These are phyloP conservation scores for Junco hyemalis DNA, from an alignment of 2,113 vertebrate genomes.

Conservation along the genomic window DNA sequence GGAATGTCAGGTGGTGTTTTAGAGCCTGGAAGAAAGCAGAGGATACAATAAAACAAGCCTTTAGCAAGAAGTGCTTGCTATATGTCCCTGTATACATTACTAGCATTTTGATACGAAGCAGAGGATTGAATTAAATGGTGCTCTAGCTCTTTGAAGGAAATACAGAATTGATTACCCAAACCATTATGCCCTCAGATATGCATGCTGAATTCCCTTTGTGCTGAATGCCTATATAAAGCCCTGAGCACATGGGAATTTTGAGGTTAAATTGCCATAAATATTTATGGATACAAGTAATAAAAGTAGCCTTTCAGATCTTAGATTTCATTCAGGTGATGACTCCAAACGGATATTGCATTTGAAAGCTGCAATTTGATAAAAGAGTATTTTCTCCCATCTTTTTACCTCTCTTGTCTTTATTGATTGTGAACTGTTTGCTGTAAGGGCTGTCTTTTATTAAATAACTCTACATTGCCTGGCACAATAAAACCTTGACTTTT, in stretches of 20 bases:
- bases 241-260: background rate
- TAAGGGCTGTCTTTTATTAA: conserved; percentile 14
- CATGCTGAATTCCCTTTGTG: background rate
- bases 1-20: background rate
- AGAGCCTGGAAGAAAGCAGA: background rate
- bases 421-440: conserved; percentile 7
- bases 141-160: background rate
- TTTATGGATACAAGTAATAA: conserved; percentile 44
- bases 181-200: background rate
- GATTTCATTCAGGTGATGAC: conserved; percentile 29
- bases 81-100: background rate
- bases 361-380: conserved; percentile 50
- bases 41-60: background rate
- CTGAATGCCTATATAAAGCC: background rate
- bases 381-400: background rate
- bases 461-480: background rate
- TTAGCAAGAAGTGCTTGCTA: background rate
- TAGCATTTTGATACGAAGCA: background rate
- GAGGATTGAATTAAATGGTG: background rate
- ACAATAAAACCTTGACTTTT: background rate
- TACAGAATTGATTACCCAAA: background rate
- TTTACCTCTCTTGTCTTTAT: conserved; percentile 25
- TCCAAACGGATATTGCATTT: conserved; percentile 33
- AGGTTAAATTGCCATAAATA: conserved; percentile 48
- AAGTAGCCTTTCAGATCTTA: conserved; percentile 18